These are phyloP conservation scores for Rattus rattus DNA, from an alignment of 2,113 vertebrate genomes.

Conservation along the genomic window DNA sequence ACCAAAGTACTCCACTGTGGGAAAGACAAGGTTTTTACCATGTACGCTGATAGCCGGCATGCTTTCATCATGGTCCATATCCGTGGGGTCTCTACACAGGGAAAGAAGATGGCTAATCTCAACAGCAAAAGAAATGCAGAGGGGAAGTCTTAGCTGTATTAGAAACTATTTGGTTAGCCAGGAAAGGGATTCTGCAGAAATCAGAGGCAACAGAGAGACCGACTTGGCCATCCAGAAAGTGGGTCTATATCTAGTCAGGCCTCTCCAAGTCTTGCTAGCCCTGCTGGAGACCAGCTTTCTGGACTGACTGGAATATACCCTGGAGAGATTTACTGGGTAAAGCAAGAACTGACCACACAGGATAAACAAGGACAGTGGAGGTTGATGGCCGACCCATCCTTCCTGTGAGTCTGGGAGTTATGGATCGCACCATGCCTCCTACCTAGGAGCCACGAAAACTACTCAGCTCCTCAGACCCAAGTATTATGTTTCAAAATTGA, in stretches of 20 bases:
- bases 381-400: not conserved
- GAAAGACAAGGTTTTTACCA: not conserved
- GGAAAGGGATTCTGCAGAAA: not conserved
- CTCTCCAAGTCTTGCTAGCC: not conserved
- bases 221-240: not conserved
- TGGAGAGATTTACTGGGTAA: not conserved
- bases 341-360: not conserved
- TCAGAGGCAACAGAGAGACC: not conserved
- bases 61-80: not conserved
- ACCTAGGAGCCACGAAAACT: not conserved
- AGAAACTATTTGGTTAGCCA: not conserved
- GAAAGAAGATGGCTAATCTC: not conserved
- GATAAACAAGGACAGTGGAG: not conserved
- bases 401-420: not conserved
- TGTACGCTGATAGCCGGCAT: not conserved
- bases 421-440: not conserved
- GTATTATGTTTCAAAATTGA: not conserved
- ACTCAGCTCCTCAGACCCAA: no score
- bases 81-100: not conserved
- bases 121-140: not conserved
- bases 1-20: not conserved
- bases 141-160: not conserved
- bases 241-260: no score
- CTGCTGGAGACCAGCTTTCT: not conserved
- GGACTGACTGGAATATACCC: not conserved